A percentile compares a stretch with the other conserved stretches of the same genome.
Evolutionary conservation across 2,888 invertebrate species (phyloP).

Genomic region (Limnephilus marmoratus): DNA sequence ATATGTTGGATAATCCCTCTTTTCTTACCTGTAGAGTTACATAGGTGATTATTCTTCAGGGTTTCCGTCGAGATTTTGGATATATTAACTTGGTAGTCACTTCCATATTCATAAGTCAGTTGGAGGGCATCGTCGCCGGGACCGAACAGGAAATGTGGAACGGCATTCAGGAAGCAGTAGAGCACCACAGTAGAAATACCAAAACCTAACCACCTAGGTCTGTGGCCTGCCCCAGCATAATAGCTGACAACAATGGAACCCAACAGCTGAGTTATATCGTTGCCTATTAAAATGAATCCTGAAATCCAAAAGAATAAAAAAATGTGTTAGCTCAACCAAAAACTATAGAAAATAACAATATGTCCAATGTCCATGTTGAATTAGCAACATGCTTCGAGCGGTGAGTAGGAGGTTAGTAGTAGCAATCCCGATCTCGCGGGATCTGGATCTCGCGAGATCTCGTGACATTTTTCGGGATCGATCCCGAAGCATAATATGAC

Average conservation of each 20-base stretch:
- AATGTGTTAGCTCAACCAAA: too few species aligned
- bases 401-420: too few species aligned
- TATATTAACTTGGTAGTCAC: slow-evolving; percentile 47
- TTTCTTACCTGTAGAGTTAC: slow-evolving; percentile 70
- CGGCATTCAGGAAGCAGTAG: slow-evolving; percentile 81
- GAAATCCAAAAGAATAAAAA: slow-evolving; percentile 64
- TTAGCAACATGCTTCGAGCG: too few species aligned
- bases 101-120: slow-evolving; percentile 79
- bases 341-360: too few species aligned
- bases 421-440: too few species aligned
- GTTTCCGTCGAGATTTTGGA: slow-evolving; percentile 38
- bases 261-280: slow-evolving; percentile 84
- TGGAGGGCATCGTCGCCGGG: slow-evolving; percentile 82
- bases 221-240: slow-evolving; percentile 83
- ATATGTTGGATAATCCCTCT: too few species aligned
- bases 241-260: slow-evolving; percentile 82
- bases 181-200: slow-evolving; percentile 79
- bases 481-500: too few species aligned
- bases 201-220: slow-evolving; percentile 85
- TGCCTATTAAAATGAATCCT: slow-evolving; percentile 85
- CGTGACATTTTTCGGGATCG: too few species aligned
- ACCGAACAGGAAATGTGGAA: slow-evolving; percentile 84
- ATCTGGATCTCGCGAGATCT: too few species aligned
- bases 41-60: slow-evolving; percentile 75
- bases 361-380: too few species aligned